Conservation (phyloP, 1,140 invertebrate species). For the Drosophila hydei region DNA sequence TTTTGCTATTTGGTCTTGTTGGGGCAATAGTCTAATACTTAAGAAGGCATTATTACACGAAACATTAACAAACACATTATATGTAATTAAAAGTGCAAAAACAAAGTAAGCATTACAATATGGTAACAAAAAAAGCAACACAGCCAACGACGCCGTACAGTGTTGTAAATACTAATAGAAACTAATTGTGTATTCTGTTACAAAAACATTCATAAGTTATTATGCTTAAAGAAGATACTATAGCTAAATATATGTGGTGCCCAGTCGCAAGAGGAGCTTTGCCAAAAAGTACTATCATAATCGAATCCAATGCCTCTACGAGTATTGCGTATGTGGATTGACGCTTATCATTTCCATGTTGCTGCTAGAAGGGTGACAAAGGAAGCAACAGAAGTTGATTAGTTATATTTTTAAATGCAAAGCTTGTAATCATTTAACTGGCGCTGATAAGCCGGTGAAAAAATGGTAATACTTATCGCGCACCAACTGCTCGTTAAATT, state of each 20-base stretch:
- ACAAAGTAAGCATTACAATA: slow-evolving; percentile 10
- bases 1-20: slow-evolving; percentile 18
- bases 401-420: slow-evolving; percentile 18
- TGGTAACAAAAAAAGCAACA: slow-evolving; percentile 18
- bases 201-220: slow-evolving; percentile 26
- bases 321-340: slow-evolving; percentile 90
- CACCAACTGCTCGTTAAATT: slow-evolving; percentile 17
- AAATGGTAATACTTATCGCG: slow-evolving; percentile 36
- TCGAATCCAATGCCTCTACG: slow-evolving; percentile 79
- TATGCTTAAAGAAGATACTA: slow-evolving; percentile 38
- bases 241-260: slow-evolving; percentile 24
- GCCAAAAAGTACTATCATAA: slow-evolving; percentile 5
- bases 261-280: slow-evolving; percentile 6
- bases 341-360: slow-evolving; percentile 93
- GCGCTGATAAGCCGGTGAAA: slow-evolving; percentile 31
- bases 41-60: slow-evolving; percentile 8
- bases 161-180: slow-evolving; percentile 18
- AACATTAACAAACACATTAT: slow-evolving; percentile 25
- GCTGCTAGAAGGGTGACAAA: slow-evolving; percentile 83
- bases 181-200: slow-evolving; percentile 36
- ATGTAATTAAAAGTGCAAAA: slow-evolving; percentile 15
- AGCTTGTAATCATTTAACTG: slow-evolving; percentile 19
- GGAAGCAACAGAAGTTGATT: slow-evolving; percentile 23
- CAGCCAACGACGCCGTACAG: slow-evolving; percentile 25
- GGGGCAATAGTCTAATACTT: neutral